Conservation (phyloP, 2,888 invertebrate genomes). For the Drosophila subquinaria region DNA sequence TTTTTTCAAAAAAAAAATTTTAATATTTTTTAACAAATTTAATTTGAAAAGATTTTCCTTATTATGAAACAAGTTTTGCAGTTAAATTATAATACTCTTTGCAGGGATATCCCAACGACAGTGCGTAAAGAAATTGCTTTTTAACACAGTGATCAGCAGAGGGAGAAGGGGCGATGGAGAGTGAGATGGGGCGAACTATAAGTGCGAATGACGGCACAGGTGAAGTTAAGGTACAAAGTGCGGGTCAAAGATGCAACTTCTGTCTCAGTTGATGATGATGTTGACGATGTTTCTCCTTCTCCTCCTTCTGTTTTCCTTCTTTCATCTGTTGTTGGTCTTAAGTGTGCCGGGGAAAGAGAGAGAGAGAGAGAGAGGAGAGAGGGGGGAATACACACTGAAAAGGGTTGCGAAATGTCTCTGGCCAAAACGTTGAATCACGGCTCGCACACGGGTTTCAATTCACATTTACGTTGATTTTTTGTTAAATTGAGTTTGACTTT, state of each 20-base stretch:
- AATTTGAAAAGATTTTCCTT: too few species aligned
- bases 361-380: neutral
- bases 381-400: neutral
- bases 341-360: conserved; percentile 27
- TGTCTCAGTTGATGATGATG: neutral
- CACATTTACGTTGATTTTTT: conserved; percentile 79
- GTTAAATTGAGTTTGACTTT: conserved; percentile 77
- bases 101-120: conserved; percentile 9
- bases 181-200: conserved; percentile 9
- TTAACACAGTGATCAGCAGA: conserved; percentile 43
- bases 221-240: conserved; percentile 23
- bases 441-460: conserved; percentile 68
- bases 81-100: too few species aligned
- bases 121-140: conserved; percentile 67
- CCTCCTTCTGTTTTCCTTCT: neutral
- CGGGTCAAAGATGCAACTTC: conserved; percentile 46
- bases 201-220: conserved; percentile 29
- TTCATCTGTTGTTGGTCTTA: conserved; percentile 21
- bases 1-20: too few species aligned
- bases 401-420: conserved; percentile 24
- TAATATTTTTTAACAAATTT: too few species aligned
- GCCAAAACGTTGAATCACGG: conserved; percentile 52
- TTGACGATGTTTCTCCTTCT: neutral
- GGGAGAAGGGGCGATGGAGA: neutral
- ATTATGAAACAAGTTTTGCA: neutral